Evolutionary conservation across 1,140 invertebrate genomes (phyloP).

Genomic region (Calosoma granatense): DNA sequence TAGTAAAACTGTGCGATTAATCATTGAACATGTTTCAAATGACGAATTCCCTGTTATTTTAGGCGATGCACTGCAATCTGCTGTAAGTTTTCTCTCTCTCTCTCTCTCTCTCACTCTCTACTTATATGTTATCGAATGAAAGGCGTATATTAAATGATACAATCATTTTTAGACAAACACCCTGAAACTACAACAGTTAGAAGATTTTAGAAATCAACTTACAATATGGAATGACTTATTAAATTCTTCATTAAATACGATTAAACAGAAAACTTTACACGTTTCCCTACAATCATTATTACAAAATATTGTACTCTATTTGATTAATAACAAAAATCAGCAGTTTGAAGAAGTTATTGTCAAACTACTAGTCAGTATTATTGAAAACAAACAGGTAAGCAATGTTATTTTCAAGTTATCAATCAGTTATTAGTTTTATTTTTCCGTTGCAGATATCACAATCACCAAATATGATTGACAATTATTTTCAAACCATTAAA

Average conservation of each 20-base stretch:
- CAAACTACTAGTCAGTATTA: not conserved
- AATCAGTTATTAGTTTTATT: conserved; percentile 19
- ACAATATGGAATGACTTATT: not conserved
- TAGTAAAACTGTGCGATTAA: conserved; percentile 20
- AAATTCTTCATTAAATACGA: not conserved
- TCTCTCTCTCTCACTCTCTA: not conserved
- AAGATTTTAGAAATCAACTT: not conserved
- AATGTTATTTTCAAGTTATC: too few relatives aligned
- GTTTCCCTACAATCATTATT: not conserved
- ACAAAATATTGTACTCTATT: not conserved
- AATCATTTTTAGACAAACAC: not conserved
- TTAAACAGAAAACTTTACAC: not conserved
- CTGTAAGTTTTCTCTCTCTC: conserved; percentile 17
- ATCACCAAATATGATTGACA: conserved; percentile 22
- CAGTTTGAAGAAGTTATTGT: not conserved
- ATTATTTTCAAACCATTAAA: conserved; percentile 17
- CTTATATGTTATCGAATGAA: not conserved
- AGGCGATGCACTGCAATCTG: conserved; percentile 19
- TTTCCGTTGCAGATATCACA: conserved; percentile 20
- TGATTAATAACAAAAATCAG: not conserved
- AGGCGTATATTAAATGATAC: not conserved
- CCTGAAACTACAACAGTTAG: not conserved
- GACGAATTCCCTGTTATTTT: conserved; percentile 21
- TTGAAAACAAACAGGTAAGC: not conserved
- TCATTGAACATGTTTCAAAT: conserved; percentile 22